Evolutionary conservation across 1,140 invertebrate genomes (phyloP).

Genomic region (Drosophila tristis): DNA sequence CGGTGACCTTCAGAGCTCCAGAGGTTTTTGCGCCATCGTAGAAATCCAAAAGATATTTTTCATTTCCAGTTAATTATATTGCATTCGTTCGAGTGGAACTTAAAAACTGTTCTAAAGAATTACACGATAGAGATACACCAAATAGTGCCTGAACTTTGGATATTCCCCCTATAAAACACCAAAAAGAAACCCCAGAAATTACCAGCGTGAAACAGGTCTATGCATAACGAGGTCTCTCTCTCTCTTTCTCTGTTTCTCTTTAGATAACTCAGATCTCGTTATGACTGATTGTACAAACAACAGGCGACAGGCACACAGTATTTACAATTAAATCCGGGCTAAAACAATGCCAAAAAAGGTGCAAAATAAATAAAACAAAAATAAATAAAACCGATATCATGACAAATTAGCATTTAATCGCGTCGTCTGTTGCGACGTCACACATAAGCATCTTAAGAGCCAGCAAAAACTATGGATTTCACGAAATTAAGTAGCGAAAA

Average conservation of each 20-base stretch:
- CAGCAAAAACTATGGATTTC: slow-evolving; percentile 23
- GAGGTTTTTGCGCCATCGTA: background rate
- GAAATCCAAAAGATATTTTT: slow-evolving; percentile 23
- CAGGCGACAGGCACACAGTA: slow-evolving; percentile 20
- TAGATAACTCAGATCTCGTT: slow-evolving; percentile 9
- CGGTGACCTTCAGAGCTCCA: background rate
- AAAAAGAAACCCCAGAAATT: slow-evolving; percentile 33
- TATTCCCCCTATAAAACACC: slow-evolving; percentile 20
- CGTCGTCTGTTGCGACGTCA: slow-evolving; percentile 37
- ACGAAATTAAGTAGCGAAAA: slow-evolving; percentile 46
- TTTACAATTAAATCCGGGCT: slow-evolving; percentile 41
- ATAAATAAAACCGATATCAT: slow-evolving; percentile 30
- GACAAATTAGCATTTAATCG: slow-evolving; percentile 7
- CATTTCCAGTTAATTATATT: slow-evolving; percentile 26
- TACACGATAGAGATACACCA: slow-evolving; percentile 8
- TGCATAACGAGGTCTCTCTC: too few species aligned
- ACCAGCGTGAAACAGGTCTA: background rate
- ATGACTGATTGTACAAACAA: slow-evolving; percentile 44
- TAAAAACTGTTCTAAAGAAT: slow-evolving; percentile 24
- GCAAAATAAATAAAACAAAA: slow-evolving; percentile 39
- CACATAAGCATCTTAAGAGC: slow-evolving; percentile 40
- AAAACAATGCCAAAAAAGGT: slow-evolving; percentile 38
- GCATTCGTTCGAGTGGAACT: slow-evolving; percentile 26
- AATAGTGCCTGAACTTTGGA: slow-evolving; percentile 9
- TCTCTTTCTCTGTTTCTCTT: too few species aligned